Evolutionary conservation across 2,113 vertebrate genomes (phyloP).

Genomic region (Barbus barbus): DNA sequence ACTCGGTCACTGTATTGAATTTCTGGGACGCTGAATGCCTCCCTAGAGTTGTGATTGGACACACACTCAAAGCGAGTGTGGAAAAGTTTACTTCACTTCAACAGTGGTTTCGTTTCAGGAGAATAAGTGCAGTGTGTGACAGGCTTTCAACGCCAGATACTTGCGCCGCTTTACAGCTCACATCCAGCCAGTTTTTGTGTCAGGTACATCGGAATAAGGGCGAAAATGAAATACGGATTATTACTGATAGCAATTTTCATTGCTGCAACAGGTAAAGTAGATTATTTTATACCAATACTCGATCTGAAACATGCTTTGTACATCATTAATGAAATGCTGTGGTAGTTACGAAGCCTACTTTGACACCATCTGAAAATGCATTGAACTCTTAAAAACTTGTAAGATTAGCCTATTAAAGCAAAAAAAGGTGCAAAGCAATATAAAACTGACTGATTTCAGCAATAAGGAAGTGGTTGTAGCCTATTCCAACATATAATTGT

Average conservation of each 20-base stretch:
- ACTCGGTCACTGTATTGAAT: background rate
- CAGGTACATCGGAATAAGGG: background rate
- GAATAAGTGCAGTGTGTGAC: background rate
- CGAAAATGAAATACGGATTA: background rate
- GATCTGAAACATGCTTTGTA: background rate
- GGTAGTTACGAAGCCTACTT: background rate
- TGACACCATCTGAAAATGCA: background rate
- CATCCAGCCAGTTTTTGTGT: background rate
- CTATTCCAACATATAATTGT: background rate
- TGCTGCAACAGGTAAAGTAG: slow-evolving; percentile 19
- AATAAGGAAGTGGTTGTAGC: too few species aligned
- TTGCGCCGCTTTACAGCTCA: background rate
- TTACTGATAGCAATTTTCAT: background rate
- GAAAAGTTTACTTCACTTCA: slow-evolving; percentile 11
- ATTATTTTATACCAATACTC: background rate
- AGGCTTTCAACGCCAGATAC: background rate
- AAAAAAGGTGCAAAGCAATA: too few species aligned
- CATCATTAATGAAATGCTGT: background rate
- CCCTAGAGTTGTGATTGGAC: slow-evolving; percentile 10
- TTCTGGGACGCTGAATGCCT: background rate
- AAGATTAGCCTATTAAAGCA: too few species aligned
- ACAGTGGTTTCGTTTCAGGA: slow-evolving; percentile 47
- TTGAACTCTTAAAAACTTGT: too few species aligned
- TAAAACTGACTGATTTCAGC: too few species aligned
- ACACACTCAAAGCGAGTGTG: slow-evolving; percentile 21